Conservation (phyloP, 2,113 vertebrate genomes). For the Microcebus jonahi region DNA sequence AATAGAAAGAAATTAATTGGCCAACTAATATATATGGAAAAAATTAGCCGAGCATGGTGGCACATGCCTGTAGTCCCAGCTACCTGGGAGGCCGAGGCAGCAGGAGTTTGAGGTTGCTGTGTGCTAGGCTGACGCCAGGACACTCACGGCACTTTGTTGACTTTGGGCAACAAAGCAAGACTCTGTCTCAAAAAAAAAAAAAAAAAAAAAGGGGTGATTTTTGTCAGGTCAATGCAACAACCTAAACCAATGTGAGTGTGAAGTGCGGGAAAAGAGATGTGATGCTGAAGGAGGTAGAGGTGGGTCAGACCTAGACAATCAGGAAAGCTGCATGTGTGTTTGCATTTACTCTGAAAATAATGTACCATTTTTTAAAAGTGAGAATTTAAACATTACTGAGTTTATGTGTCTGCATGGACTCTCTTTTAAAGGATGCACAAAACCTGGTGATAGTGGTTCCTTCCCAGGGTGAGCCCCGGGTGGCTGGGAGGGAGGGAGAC, state of each 20-base stretch:
- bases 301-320: neutral
- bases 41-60: too few species aligned
- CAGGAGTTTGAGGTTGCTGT: too few species aligned
- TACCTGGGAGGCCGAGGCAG: too few species aligned
- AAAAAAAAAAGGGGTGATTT: slow-evolving; percentile 33
- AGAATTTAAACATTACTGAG: neutral
- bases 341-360: neutral
- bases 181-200: too few species aligned
- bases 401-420: neutral
- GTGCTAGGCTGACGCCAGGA: too few species aligned
- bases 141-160: too few species aligned
- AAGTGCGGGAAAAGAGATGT: slow-evolving; percentile 67
- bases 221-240: slow-evolving; percentile 64
- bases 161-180: too few species aligned
- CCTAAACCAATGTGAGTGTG: slow-evolving; percentile 71
- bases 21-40: too few species aligned
- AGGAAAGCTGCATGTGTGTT: neutral
- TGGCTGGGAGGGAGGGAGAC: neutral
- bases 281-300: slow-evolving; percentile 70
- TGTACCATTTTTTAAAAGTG: neutral
- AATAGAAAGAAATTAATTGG: too few species aligned
- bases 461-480: neutral
- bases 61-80: too few species aligned
- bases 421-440: neutral
- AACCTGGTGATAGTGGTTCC: neutral